Base-by-base conservation (phyloP, 2,113 vertebrate species). In the Ctenodactylus gundi region DNA sequence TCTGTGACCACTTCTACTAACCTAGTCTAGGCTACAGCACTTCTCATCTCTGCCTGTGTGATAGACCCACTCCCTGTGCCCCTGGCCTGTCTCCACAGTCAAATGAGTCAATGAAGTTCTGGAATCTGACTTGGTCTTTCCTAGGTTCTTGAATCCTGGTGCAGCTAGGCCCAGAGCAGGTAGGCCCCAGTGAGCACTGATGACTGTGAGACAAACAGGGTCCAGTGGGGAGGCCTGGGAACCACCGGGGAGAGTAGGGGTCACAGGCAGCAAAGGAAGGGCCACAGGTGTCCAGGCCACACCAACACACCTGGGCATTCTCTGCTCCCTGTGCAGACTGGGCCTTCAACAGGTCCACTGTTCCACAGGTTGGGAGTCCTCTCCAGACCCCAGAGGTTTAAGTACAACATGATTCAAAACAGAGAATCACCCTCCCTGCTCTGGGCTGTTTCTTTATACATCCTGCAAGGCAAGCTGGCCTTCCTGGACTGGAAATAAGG, bases 371-470 rank as follows among this genome's bases (percentile, higher is more conserved):
- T n/a, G 8, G 34, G 78, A 64, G 8, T 15, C 67, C 60, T 18
- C 12, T 67, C 80, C 53, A 51, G 31, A 55, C 3, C 6, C 25
- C 53, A 62, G 65, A 36, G 36, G 34, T 29, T n/a, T 51, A 60
- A 29, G 0, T 0, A 36, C 0, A 6, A 27, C 27, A 34, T 7
- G 8, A 10, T 13, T 36, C 17, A 41, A 31, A 34, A 29, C 17
- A 1, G 9, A 11, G 58, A n/a, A n/a, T 18, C 70, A 6, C 76
- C 64, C 80, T 62, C 36, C 18, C 6, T 7, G 21, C 20, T 49
- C 41, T 29, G 5, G 31, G 87, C 83, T 49, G 78, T 88, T 90
- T 85, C 82, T 46, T 60, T 25, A 29, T 46, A 27, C 3, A 0
- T 25, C 88, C 53, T 17, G 39, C 17, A 34, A 0, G n/a, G 7